A percentile compares a stretch with the other conserved stretches of the same genome.
phyloP scores from a whole-genome alignment of 2,113 vertebrate genomes.

The Scytalopus superciliaris region DNA sequence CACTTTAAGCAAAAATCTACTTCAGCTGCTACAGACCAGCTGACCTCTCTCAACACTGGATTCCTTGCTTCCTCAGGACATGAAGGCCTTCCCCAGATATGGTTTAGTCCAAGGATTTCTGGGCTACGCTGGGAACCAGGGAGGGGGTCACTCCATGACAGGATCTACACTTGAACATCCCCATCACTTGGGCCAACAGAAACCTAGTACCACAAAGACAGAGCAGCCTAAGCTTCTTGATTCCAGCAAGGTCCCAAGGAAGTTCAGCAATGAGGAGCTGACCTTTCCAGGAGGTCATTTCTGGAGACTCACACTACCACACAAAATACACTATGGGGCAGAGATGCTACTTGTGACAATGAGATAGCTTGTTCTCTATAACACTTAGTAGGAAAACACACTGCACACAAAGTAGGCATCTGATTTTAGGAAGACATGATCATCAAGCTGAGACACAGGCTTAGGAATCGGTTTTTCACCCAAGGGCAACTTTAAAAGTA shows the following conservation, averaged over 20 bases:
- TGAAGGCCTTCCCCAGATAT: not conserved
- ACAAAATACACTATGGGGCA: fast-evolving
- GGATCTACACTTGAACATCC: not conserved
- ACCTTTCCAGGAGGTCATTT: not conserved
- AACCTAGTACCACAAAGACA: not conserved
- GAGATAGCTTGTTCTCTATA: not conserved
- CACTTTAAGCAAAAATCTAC: not conserved
- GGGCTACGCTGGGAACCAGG: not conserved
- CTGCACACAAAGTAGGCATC: not conserved
- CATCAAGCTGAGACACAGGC: not conserved
- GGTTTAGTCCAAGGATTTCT: not conserved
- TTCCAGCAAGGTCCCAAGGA: not conserved
- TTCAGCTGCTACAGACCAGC: not conserved
- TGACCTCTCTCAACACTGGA: not conserved
- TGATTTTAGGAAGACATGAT: not conserved
- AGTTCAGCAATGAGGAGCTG: not conserved
- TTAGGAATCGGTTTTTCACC: not conserved
- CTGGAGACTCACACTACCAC: fast-evolving
- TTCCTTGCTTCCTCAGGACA: not conserved
- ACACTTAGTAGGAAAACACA: not conserved
- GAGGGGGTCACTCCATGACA: fast-evolving
- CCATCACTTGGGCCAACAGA: not conserved
- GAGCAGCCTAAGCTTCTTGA: not conserved
- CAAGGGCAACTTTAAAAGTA: not conserved
- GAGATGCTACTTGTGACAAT: not conserved